These are phyloP conservation scores for Drosophila ezoana DNA, from an alignment of 2,888 invertebrate species.

Conservation along the genomic window DNA sequence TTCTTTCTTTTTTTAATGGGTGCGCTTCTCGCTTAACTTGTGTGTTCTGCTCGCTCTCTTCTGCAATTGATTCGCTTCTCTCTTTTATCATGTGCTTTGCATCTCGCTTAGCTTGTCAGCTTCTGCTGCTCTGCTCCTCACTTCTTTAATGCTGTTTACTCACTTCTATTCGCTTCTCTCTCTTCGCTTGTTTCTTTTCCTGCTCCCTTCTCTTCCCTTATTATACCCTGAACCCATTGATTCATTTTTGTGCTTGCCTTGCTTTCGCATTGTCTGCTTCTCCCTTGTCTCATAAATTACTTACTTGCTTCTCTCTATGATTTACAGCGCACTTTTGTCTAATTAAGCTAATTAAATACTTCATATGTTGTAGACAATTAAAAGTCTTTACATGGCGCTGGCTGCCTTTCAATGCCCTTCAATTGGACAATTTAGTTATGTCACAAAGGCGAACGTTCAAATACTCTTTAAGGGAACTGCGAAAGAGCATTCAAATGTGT, in stretches of 20 bases:
- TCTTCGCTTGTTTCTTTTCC: neutral
- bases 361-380: constrained; percentile 14
- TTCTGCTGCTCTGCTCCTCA: no score
- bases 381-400: neutral
- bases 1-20: neutral
- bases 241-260: neutral
- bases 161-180: no score
- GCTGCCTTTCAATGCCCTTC: neutral
- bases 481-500: no score
- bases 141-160: no score
- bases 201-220: neutral
- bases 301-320: neutral
- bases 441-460: no score
- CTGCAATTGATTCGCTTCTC: neutral
- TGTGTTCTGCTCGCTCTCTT: neutral
- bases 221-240: no score
- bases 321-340: constrained; percentile 3
- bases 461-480: no score
- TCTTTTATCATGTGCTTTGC: no score
- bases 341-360: constrained; percentile 16
- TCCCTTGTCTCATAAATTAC: neutral
- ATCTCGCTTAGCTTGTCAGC: no score
- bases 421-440: no score
- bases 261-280: neutral
- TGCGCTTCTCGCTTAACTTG: neutral